Evolutionary conservation across 2,888 invertebrate species (phyloP), one percentile per base, ranked within the genome.

Genomic region (Pharmacophagus antenor): DNA sequence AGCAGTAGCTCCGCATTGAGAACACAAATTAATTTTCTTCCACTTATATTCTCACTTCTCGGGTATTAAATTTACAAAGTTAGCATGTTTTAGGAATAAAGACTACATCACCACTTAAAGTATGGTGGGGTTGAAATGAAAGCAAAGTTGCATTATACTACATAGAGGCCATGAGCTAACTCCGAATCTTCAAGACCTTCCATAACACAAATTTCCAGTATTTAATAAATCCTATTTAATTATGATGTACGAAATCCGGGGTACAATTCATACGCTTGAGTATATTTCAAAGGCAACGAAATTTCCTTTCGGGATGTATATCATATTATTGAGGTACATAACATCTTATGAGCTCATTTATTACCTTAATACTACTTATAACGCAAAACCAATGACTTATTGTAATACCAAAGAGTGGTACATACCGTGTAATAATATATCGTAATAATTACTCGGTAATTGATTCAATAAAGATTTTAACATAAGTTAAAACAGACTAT

Each of bases 221-320:
- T n/a, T n/a, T n/a, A 21, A 52, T 52, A 52, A 22, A 52, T 52
- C 15, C 21, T 18, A 52, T 52, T 54, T 54, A 46, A 54, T 46
- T 46, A 54, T 54, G 46, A 54, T 46, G 18, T 54, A 54, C 44
- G 44, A 54, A 54, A 27, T 42, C 50, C 31, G 50, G 18, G 41
- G 23, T 23, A 20, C 52, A 25, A 46, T 46, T 54, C 20, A 25
- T 27, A 25, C 54, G 46, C 46, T 15, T 54, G 54, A 54, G 41
- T 54, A 20, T 54, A 44, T 54, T 12, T 46, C 46, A 46, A 46
- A 54, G 54, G 27, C 17, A 46, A 46, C 17, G 25, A 27, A 46
- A 46, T 46, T 20, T 54, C 18, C 46, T 46, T 46, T 25, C n/a
- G 20, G 27, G 12, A 2, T 46, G 37, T 54, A 27, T 54, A 54